A percentile compares a stretch with the other conserved stretches of the same genome.
These are phyloP conservation scores for Rhynchophorus ferrugineus DNA, from an alignment of 1,140 invertebrate species.

Conservation along the genomic window DNA sequence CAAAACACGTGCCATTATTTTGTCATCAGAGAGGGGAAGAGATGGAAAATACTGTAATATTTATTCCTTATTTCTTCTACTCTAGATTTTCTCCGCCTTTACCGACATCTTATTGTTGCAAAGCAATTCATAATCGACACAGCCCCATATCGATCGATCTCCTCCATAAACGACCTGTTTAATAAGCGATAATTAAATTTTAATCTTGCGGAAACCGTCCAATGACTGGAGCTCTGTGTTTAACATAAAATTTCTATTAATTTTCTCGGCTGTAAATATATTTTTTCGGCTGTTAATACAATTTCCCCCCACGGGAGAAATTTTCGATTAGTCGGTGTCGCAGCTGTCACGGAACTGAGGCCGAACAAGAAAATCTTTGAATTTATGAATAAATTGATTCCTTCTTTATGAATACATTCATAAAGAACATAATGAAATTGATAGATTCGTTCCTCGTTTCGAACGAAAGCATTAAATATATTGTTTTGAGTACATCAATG, in stretches of 20 bases:
- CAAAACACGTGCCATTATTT: too few relatives aligned
- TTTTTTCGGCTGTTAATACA: conserved; percentile 1
- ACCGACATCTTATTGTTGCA: too few relatives aligned
- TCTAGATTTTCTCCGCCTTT: too few relatives aligned
- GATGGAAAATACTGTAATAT: too few relatives aligned
- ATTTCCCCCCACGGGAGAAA: neutral
- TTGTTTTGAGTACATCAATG: too few relatives aligned
- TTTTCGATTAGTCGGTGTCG: neutral
- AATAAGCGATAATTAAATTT: neutral
- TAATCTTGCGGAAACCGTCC: neutral
- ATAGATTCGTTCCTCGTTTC: too few relatives aligned
- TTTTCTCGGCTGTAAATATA: neutral
- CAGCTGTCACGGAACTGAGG: neutral
- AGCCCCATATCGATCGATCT: too few relatives aligned
- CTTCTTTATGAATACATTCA: neutral
- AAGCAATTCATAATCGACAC: too few relatives aligned
- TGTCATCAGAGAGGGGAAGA: too few relatives aligned
- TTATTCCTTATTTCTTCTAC: too few relatives aligned
- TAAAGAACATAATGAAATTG: neutral
- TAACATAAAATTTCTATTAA: neutral
- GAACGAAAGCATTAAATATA: too few relatives aligned
- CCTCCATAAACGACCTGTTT: too few relatives aligned
- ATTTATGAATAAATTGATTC: neutral
- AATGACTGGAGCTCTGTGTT: neutral
- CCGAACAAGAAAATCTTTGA: neutral